A percentile compares a stretch with the other conserved stretches of the same genome.
phyloP scores from a whole-genome alignment of 2,888 invertebrate genomes.

The Lutraria lutraria region DNA sequence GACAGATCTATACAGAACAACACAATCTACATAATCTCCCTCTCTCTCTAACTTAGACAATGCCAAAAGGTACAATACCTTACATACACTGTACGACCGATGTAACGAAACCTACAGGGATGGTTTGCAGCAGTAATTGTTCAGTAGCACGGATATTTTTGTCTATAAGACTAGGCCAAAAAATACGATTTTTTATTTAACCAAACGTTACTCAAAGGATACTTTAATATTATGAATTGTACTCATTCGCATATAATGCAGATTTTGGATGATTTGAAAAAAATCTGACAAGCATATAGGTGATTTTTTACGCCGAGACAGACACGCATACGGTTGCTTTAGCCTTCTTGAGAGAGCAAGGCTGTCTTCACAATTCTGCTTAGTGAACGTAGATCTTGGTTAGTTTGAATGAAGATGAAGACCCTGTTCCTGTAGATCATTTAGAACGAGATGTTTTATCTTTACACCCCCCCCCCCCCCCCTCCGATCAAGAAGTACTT shows the following conservation, averaged over 20 bases:
- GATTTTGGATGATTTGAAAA: neutral
- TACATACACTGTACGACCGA: too few relatives aligned
- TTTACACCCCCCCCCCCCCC: neutral
- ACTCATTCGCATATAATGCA: neutral
- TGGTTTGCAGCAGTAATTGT: too few relatives aligned
- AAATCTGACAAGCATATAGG: neutral
- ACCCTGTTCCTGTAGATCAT: too few relatives aligned
- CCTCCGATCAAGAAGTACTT: neutral
- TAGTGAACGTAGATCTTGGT: neutral
- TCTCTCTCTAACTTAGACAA: too few relatives aligned
- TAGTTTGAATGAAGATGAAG: conserved; percentile 1
- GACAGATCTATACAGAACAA: too few relatives aligned
- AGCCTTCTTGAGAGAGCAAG: neutral
- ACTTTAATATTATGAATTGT: neutral
- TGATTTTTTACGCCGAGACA: conserved; percentile 17
- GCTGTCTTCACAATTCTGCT: neutral
- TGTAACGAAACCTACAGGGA: too few relatives aligned
- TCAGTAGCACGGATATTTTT: too few relatives aligned
- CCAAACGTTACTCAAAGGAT: too few relatives aligned
- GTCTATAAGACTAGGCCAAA: too few relatives aligned
- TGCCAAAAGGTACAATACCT: too few relatives aligned
- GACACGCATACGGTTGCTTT: conserved; percentile 9
- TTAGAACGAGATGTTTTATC: conserved; percentile 6
- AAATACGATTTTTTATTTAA: too few relatives aligned
- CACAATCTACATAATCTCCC: too few relatives aligned